Conservation (phyloP, 2,113 vertebrate genomes). For the Lepisosteus osseus region DNA sequence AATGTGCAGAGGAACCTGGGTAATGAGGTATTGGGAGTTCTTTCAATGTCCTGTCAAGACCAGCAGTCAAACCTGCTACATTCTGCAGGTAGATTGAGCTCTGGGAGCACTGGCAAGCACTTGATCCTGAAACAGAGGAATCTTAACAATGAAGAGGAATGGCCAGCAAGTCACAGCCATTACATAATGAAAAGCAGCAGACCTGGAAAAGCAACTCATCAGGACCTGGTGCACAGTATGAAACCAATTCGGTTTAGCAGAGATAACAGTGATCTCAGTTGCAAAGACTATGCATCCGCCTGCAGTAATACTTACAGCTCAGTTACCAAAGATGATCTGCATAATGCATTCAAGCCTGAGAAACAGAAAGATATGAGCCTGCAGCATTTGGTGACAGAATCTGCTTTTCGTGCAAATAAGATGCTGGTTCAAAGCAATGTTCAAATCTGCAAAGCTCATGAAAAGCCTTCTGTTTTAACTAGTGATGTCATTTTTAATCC, state of each 20-base stretch:
- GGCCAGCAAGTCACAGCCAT: neutral
- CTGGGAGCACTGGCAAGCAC: neutral
- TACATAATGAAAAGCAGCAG: neutral
- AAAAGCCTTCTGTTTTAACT: neutral
- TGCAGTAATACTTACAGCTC: neutral
- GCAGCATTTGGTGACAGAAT: neutral
- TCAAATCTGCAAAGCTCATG: neutral
- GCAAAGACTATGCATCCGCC: neutral
- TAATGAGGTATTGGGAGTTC: conserved; percentile 14
- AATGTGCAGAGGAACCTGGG: conserved; percentile 15
- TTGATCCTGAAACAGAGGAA: neutral
- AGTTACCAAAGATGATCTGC: neutral
- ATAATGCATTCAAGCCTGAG: too few species aligned
- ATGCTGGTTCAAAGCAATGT: neutral
- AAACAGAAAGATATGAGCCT: neutral
- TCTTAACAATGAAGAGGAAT: neutral
- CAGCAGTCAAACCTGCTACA: conserved; percentile 1
- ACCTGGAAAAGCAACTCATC: neutral
- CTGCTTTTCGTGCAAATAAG: neutral
- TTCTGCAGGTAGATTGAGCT: neutral
- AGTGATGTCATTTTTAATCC: neutral
- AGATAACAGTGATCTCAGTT: neutral
- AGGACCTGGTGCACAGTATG: neutral
- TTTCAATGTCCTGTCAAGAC: neutral
- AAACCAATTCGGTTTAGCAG: neutral